phyloP scores from a whole-genome alignment of 2,888 invertebrate species.

The Hololepta plana region DNA sequence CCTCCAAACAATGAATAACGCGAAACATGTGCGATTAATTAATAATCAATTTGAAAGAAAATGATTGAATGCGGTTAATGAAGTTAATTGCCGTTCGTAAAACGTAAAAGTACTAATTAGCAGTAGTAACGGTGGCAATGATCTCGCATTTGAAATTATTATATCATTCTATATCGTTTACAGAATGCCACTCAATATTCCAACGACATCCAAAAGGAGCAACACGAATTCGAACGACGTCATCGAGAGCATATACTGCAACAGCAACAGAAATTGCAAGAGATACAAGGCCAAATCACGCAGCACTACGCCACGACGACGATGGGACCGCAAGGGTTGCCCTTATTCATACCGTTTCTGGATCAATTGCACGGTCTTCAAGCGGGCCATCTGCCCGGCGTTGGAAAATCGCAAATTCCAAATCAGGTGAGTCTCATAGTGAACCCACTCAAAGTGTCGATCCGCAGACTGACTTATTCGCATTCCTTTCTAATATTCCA shows the following conservation, averaged over 20 bases:
- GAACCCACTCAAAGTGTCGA: not conserved
- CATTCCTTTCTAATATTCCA: constrained; percentile 10
- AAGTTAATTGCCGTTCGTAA: no score
- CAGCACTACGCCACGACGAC: constrained; percentile 28
- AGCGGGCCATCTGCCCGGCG: constrained; percentile 17
- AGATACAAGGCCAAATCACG: constrained; percentile 38
- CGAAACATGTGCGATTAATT: no score
- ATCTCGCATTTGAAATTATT: no score
- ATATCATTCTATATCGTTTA: no score
- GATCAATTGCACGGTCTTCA: constrained; percentile 37
- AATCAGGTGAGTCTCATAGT: constrained; percentile 23
- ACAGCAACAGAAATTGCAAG: constrained; percentile 39
- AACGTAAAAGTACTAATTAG: no score
- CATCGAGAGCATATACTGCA: constrained; percentile 39
- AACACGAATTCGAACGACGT: constrained; percentile 53
- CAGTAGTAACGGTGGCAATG: constrained; percentile 14
- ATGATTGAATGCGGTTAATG: no score
- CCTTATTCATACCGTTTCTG: constrained; percentile 52
- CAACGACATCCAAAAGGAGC: constrained; percentile 40
- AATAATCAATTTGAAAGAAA: no score
- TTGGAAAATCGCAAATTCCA: constrained; percentile 19
- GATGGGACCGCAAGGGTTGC: constrained; percentile 40
- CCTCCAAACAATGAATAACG: no score
- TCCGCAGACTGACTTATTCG: no score
- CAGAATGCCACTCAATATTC: constrained; percentile 23